Evolutionary conservation across 2,797 vertebrate species (phyloP).

Genomic region (Lacerta agilis): DNA sequence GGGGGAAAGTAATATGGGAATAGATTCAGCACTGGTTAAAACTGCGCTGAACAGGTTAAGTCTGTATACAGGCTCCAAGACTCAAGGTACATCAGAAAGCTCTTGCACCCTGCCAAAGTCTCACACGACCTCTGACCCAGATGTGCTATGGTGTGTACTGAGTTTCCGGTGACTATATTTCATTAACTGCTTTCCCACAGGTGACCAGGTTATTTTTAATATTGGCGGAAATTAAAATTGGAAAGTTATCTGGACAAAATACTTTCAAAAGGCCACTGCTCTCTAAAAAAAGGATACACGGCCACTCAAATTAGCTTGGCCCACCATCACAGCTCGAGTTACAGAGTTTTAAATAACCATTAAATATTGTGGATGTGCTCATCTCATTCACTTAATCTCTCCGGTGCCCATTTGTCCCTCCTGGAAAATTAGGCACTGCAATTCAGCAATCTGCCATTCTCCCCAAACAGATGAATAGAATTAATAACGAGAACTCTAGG

Average conservation of each 20-base stretch:
- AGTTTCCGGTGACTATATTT: conserved; percentile 3
- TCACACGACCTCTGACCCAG: conserved; percentile 9
- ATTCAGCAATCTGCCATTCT: background rate
- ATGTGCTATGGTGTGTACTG: background rate
- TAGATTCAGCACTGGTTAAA: background rate
- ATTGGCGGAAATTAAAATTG: conserved; percentile 65
- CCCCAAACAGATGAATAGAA: background rate
- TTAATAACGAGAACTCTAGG: background rate
- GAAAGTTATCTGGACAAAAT: conserved; percentile 68
- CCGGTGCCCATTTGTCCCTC: conserved; percentile 29
- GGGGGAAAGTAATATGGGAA: background rate
- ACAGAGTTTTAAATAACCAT: conserved; percentile 47
- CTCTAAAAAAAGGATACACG: conserved; percentile 47
- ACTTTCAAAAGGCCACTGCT: conserved; percentile 57
- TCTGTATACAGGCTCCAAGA: background rate
- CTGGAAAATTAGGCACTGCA: conserved; percentile 40
- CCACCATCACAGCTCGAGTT: conserved; percentile 10
- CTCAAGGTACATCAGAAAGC: background rate
- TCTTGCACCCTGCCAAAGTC: background rate
- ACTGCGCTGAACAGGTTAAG: background rate
- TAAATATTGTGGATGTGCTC: conserved; percentile 8
- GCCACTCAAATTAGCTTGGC: conserved; percentile 49
- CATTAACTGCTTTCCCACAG: conserved; percentile 24
- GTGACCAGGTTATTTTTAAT: conserved; percentile 48
- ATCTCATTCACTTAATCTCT: conserved; percentile 67